phyloP scores from a whole-genome alignment of 2,113 vertebrate species.

The Ascaphus truei region DNA sequence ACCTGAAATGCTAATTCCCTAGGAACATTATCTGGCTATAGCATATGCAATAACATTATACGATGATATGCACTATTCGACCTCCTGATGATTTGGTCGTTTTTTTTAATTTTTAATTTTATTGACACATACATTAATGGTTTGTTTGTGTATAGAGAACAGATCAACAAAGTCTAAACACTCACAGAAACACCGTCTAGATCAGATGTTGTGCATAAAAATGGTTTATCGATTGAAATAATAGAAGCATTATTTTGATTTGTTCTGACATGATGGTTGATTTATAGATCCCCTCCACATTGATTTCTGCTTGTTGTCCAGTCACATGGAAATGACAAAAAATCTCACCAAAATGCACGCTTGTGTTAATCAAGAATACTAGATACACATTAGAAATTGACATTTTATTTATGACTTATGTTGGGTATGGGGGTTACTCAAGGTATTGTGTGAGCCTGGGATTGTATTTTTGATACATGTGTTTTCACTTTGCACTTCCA shows the following conservation, averaged over 20 bases:
- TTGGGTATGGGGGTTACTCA: slow-evolving; percentile 18
- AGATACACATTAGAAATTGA: slow-evolving; percentile 39
- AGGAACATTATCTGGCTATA: too few relatives aligned
- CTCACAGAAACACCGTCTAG: slow-evolving; percentile 56
- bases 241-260: slow-evolving; percentile 81
- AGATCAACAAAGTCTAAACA: slow-evolving; percentile 51
- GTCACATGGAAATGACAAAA: slow-evolving; percentile 65
- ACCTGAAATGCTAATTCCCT: too few relatives aligned
- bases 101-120: slow-evolving; percentile 52
- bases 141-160: slow-evolving; percentile 56
- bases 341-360: slow-evolving; percentile 53
- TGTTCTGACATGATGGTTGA: slow-evolving; percentile 71
- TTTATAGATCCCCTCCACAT: slow-evolving; percentile 69
- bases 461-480: slow-evolving; percentile 53
- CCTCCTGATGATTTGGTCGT: too few relatives aligned
- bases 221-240: slow-evolving; percentile 76
- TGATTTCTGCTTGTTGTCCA: slow-evolving; percentile 63
- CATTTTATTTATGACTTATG: slow-evolving; percentile 42
- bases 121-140: slow-evolving; percentile 57
- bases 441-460: not conserved
- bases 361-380: slow-evolving; percentile 52
- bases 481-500: slow-evolving; percentile 70
- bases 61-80: too few relatives aligned
- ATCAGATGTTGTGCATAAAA: slow-evolving; percentile 71
- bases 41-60: too few relatives aligned